These are phyloP conservation scores for Marcusenius ussheri DNA, from an alignment of 2,113 vertebrate species.

Conservation along the genomic window DNA sequence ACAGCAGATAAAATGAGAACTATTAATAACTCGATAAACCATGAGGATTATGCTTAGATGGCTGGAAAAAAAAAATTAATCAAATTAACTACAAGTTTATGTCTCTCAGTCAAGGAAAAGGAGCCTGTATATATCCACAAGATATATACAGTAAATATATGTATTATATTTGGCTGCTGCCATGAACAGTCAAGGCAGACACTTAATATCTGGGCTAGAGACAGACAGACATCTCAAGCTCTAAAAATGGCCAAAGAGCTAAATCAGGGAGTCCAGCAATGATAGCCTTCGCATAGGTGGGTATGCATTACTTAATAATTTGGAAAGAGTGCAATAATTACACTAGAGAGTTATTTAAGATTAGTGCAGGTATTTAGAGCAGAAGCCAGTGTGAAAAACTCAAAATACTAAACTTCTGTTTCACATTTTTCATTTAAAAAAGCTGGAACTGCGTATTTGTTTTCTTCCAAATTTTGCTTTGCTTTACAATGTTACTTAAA, in stretches of 20 bases:
- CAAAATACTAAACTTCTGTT: neutral
- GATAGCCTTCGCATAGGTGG: neutral
- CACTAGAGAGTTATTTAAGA: neutral
- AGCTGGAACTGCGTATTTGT: neutral
- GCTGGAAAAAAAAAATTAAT: neutral
- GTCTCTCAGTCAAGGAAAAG: slow-evolving; percentile 59
- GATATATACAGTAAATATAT: too few species aligned
- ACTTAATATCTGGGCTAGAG: slow-evolving; percentile 55
- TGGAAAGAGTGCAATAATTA: neutral
- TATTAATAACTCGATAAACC: neutral
- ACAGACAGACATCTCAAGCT: slow-evolving; percentile 50
- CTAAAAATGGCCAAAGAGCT: slow-evolving; percentile 69
- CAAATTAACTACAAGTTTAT: slow-evolving; percentile 29
- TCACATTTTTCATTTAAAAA: neutral
- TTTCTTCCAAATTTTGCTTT: neutral
- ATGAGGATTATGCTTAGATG: neutral
- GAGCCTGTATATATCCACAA: slow-evolving; percentile 36
- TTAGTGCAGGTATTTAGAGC: neutral
- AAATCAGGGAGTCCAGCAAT: slow-evolving; percentile 45
- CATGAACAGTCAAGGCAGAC: slow-evolving; percentile 54
- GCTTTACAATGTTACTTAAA: neutral
- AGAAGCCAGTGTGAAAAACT: neutral
- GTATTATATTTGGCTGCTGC: slow-evolving; percentile 51
- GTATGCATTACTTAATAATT: neutral
- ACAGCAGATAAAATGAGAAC: neutral